Percentiles rank a stretch among this genome's conserved stretches.
Evolutionary conservation across 2,113 vertebrate species (phyloP).

Genomic region (Hippopotamus amphibius): DNA sequence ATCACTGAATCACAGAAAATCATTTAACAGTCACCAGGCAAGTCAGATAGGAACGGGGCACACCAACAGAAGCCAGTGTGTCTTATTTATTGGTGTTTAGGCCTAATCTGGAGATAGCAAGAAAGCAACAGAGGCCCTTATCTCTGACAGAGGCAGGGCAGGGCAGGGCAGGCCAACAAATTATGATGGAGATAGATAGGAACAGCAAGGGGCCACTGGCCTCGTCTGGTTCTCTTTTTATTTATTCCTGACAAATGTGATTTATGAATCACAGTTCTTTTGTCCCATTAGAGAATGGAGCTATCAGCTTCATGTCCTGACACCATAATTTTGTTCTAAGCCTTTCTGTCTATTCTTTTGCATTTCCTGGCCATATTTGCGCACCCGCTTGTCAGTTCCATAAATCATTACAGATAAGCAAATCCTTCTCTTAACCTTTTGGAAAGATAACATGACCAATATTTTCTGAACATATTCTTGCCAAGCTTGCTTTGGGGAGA

Average conservation of each 20-base stretch:
- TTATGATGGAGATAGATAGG: constrained; percentile 51
- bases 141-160: constrained; percentile 29
- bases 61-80: constrained; percentile 66
- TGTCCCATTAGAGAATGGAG: constrained; percentile 80
- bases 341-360: constrained; percentile 66
- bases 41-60: constrained; percentile 39
- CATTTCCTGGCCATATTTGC: constrained; percentile 78
- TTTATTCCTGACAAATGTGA: constrained; percentile 81
- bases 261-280: constrained; percentile 82
- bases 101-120: constrained; percentile 58
- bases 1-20: constrained; percentile 20
- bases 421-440: constrained; percentile 86
- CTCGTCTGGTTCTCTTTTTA: constrained; percentile 67
- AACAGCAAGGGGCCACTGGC: constrained; percentile 44
- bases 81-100: constrained; percentile 67
- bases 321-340: constrained; percentile 82
- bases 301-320: constrained; percentile 72
- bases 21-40: not conserved
- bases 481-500: constrained; percentile 71
- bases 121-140: constrained; percentile 62
- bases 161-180: constrained; percentile 57
- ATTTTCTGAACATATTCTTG: constrained; percentile 76
- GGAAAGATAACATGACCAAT: constrained; percentile 75
- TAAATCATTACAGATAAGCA: constrained; percentile 86
- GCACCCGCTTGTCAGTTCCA: constrained; percentile 79